Evolutionary conservation across 2,888 invertebrate species (phyloP).

Genomic region (Epirrhoe alternata): DNA sequence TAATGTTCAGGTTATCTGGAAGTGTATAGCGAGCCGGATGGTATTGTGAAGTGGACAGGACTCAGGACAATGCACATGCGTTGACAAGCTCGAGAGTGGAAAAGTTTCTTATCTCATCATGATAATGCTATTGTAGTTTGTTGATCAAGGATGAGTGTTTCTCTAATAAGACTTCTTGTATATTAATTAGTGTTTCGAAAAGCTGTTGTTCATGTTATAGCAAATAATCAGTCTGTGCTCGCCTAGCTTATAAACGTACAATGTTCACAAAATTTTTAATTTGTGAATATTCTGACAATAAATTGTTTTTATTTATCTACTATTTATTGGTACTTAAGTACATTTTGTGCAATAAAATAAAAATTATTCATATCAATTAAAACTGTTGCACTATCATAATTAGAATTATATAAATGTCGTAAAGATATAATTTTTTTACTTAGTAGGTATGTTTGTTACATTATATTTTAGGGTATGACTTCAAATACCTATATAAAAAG

Average conservation of each 20-base stretch:
- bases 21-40: not conserved
- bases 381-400: slow-evolving; percentile 14
- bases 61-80: slow-evolving; percentile 1
- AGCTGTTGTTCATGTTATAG: slow-evolving; percentile 1
- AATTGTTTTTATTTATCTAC: slow-evolving; percentile 25
- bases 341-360: slow-evolving; percentile 37
- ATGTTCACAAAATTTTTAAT: slow-evolving; percentile 12
- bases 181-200: not conserved
- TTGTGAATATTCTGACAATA: slow-evolving; percentile 29
- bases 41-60: slow-evolving; percentile 1
- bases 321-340: no score
- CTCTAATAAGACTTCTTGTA: not conserved
- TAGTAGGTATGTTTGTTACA: slow-evolving; percentile 4
- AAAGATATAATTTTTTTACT: no score
- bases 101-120: not conserved
- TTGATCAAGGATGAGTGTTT: not conserved
- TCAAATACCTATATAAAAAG: not conserved
- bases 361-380: slow-evolving; percentile 38
- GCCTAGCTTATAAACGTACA: slow-evolving; percentile 10
- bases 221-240: slow-evolving; percentile 12
- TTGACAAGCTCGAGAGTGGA: slow-evolving; percentile 6
- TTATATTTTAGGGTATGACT: not conserved
- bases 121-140: not conserved
- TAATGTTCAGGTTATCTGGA: slow-evolving; percentile 7
- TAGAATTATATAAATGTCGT: no score